Base-by-base conservation (phyloP, 2,888 invertebrate species). In the Rhynchonema sp. region DNA sequence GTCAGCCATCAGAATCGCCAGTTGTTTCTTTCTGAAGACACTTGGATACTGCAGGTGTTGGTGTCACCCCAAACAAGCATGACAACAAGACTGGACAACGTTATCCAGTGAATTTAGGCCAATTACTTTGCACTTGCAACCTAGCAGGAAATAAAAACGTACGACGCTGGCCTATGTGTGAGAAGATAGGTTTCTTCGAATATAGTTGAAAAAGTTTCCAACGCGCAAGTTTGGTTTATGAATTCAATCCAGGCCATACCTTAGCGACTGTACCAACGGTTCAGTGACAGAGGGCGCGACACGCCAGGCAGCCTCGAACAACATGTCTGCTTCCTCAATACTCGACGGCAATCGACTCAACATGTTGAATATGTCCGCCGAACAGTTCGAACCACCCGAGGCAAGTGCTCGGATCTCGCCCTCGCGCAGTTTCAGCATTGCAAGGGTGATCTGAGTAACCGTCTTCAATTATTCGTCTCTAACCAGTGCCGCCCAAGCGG, bases 341-440 rank as follows among this genome's bases (percentile, higher is more conserved):
- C 85, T 85, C 23, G 89, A 87, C 52, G 96, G 96, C 71, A 94
- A 87, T 74, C 92, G 90, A 25, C 92, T 92, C 1, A 98, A 79
- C 1, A 89, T 87, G 76, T 94, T 96, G 75, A 98, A 98, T 70
- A 98, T 91, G 78, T 92, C 90, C 20, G 94, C 94, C 0, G 94
- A 92, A 2, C 65, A 64, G 38, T 65, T 59, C 1, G 64, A 63
- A 1, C 57, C 46, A 26, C 2, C 1, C 76, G 92, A 92, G 69
- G 91, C 89, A 66, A 90, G 79, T 65, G 83, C 81, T 66, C 84
- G 83, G 60, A 96, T 80, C 70, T 87, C 84, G 13, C 81, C 79
- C 72, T 87, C 88, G 80, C 76, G 63, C 69, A 75, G 65, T 65
- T 72, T 73, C 56, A 72, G 62, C 63, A 70, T 66, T 1, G 71